Base-by-base conservation (phyloP, 2,888 invertebrate species). In the Melanostoma mellinum region DNA sequence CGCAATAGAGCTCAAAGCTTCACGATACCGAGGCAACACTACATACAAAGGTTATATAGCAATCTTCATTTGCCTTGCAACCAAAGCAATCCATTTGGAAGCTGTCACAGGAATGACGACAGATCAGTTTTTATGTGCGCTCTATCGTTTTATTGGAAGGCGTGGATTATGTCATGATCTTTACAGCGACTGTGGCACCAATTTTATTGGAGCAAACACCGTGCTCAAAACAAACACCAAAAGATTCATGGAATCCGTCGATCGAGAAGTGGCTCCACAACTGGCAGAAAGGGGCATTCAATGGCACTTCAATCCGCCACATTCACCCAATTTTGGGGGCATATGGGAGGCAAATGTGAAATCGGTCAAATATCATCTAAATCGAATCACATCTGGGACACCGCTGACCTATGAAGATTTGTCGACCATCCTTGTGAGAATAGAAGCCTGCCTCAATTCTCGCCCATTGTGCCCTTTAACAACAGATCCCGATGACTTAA, bases 71-170 rank as follows among this genome's bases (percentile, higher is more conserved):
- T 79, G 78, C 48, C 38, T 85, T 0, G 61, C 81, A 20, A 77
- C 74, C 4, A 81, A 77, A 3, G 75, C 85, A 3, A 73, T 86
- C 30, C 78, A 86, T 30, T 52, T 85, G n/a, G 69, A 80, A 42
- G 73, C 80, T 4, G 80, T 80, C 2, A 69, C 79, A 35, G 69
- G 61, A 3, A 44, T 79, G 68, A 30, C 60, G 9, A 68, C 79
- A 20, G 56, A 53, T 32, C 36, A 32, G 35, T 80, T 77, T 48
- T 32, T 74, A 9, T 42, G 35, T 10, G 74, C 81, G 4, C 63
- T 77, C 8, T 52, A 79, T 2, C 50, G 82, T 10, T 84, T 85
- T 32, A 76, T 81, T 20, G 75, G 63, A 50, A 56, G 40, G 8
- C 8, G 81, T 42, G 80, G 76, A 6, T 44, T 61, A 32, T 75